Evolutionary conservation across 2,113 vertebrate genomes (phyloP).

Genomic region (Vireo altiloquus): DNA sequence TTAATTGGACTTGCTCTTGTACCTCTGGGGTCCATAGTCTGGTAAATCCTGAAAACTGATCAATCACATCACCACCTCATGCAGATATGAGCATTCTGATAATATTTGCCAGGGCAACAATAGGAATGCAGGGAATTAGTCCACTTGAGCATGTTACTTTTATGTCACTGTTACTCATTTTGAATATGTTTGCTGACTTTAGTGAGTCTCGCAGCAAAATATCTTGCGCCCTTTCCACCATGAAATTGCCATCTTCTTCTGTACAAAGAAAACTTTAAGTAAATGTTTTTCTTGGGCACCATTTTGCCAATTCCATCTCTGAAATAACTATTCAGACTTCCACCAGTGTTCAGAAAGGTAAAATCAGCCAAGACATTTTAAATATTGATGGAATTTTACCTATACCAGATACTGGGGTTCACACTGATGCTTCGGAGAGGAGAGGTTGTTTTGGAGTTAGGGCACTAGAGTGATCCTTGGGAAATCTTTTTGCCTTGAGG

Average conservation of each 20-base stretch:
- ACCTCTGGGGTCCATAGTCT: background rate
- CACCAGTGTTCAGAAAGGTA: background rate
- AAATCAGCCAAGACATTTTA: background rate
- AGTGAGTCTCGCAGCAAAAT: background rate
- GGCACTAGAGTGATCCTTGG: background rate
- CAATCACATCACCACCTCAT: background rate
- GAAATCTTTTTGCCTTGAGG: background rate
- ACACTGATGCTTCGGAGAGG: background rate
- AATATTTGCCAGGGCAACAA: background rate
- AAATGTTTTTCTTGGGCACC: background rate
- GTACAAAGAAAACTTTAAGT: background rate
- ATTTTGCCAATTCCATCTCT: background rate
- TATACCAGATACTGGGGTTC: background rate
- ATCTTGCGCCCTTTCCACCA: background rate
- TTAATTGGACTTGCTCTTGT: background rate
- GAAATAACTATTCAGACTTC: background rate
- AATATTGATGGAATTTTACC: background rate
- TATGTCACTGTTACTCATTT: background rate
- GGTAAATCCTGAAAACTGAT: background rate
- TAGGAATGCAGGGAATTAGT: background rate
- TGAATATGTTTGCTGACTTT: background rate
- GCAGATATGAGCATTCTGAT: fast-evolving
- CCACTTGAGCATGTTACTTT: background rate
- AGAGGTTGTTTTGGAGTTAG: background rate
- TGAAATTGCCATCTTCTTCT: background rate